Evolutionary conservation across 2,113 vertebrate genomes (phyloP).

Genomic region (Phaetusa simplex): DNA sequence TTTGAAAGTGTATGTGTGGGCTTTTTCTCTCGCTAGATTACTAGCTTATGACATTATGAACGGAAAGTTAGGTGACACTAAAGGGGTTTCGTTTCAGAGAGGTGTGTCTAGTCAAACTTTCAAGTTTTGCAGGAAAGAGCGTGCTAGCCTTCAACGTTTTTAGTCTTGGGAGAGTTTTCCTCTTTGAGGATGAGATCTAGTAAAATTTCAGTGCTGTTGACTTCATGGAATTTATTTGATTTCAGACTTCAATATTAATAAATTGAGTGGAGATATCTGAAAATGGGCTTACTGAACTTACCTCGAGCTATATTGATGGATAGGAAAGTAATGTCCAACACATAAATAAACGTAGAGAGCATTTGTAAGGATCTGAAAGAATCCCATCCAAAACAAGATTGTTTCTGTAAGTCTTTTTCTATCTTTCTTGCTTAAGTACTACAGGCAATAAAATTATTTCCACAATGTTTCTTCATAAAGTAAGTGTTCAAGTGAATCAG

Average conservation of each 20-base stretch:
- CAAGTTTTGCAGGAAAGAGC: neutral
- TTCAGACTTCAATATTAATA: neutral
- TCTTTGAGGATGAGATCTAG: neutral
- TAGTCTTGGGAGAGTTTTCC: neutral
- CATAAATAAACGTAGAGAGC: neutral
- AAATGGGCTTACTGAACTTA: neutral
- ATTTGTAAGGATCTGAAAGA: neutral
- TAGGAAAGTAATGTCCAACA: neutral
- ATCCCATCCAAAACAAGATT: neutral
- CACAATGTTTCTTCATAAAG: constrained; percentile 50
- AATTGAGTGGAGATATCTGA: neutral
- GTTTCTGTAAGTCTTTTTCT: constrained; percentile 35
- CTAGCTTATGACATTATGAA: neutral
- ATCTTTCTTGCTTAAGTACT: constrained; percentile 38
- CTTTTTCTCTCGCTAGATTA: neutral
- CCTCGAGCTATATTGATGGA: neutral
- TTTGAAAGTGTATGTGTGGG: neutral
- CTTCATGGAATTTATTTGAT: neutral
- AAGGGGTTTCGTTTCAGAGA: neutral
- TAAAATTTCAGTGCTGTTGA: neutral
- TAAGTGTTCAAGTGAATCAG: constrained; percentile 67
- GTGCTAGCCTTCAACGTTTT: neutral
- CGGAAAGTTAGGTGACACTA: neutral
- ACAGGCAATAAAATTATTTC: constrained; percentile 64
- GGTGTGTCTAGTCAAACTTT: neutral